A percentile compares a stretch with the other conserved stretches of the same genome.
Conservation (phyloP, 1,140 invertebrate genomes). For the Homarus americanus region DNA sequence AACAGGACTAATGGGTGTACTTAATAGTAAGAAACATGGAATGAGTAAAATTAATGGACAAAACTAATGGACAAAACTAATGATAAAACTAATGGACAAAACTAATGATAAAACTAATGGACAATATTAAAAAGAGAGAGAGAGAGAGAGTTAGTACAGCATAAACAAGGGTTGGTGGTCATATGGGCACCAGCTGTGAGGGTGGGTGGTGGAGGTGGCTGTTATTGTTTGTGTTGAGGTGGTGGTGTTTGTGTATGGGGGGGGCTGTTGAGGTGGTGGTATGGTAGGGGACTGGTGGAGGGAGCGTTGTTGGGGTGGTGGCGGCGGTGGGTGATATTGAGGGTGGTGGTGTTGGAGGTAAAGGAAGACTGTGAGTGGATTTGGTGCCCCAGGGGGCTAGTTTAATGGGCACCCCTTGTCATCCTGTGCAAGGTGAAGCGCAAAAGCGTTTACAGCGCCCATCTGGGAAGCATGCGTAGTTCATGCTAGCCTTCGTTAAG, state of each 20-base stretch:
- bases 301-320: no score
- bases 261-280: not conserved
- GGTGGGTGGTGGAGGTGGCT: not conserved
- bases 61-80: not conserved
- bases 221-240: not conserved
- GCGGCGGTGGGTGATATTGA: no score
- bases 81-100: not conserved
- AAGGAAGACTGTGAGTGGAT: no score
- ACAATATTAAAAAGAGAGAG: not conserved
- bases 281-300: not conserved
- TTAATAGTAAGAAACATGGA: not conserved
- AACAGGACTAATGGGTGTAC: no score
- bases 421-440: no score
- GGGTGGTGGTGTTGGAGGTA: no score
- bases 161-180: not conserved
- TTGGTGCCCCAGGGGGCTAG: no score
- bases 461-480: no score
- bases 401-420: no score
- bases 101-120: not conserved
- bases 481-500: no score
- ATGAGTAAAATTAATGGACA: not conserved
- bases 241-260: not conserved
- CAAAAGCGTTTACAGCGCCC: no score
- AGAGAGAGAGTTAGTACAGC: no score
- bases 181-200: not conserved